Evolutionary conservation across 2,113 vertebrate genomes (phyloP).

Genomic region (Illadopsis cleaveri): DNA sequence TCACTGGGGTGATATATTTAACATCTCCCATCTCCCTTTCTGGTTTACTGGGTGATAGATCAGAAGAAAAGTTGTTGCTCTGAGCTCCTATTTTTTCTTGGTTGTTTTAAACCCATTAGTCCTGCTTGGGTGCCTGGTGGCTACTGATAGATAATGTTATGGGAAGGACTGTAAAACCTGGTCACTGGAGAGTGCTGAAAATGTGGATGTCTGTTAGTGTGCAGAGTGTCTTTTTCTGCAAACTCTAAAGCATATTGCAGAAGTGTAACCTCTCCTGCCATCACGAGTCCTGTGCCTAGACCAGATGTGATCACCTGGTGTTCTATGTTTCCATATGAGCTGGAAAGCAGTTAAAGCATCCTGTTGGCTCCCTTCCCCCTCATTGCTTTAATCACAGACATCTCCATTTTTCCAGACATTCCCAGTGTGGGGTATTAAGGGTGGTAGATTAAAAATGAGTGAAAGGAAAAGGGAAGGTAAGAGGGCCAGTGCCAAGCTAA

Average conservation of each 20-base stretch:
- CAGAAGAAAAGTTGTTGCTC: neutral
- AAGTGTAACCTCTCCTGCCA: neutral
- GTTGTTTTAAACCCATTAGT: neutral
- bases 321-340: neutral
- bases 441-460: neutral
- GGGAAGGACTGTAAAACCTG: neutral
- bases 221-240: neutral
- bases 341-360: neutral
- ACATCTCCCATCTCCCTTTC: neutral
- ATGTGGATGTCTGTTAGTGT: neutral
- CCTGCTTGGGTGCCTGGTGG: conserved; percentile 11
- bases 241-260: neutral
- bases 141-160: neutral
- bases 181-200: neutral
- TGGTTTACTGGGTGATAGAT: neutral
- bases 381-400: neutral
- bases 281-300: neutral
- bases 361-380: neutral
- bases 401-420: neutral
- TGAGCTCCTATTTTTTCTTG: neutral
- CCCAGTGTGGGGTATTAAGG: neutral
- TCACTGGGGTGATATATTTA: neutral
- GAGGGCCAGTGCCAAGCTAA: neutral
- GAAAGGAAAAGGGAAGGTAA: neutral
- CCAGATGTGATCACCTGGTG: neutral